Conservation (phyloP, 2,113 vertebrate species). For the Chamaetylas fuelleborni region DNA sequence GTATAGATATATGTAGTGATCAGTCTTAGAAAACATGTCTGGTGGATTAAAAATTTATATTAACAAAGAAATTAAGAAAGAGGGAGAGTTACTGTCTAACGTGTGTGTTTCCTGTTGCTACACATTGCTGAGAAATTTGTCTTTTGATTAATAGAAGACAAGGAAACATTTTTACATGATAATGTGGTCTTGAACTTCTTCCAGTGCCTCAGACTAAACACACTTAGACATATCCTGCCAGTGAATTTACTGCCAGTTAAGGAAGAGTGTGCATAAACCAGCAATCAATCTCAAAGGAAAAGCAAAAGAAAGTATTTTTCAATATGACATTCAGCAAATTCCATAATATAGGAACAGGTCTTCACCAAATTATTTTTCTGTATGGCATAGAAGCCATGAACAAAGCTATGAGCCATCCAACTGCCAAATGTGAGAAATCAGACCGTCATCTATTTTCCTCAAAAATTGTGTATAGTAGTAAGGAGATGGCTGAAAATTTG, state of each 20-base stretch:
- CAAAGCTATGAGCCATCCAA: neutral
- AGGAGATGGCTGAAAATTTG: neutral
- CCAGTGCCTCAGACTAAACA: conserved; percentile 24
- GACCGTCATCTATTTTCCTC: neutral
- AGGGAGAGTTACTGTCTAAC: neutral
- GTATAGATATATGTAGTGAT: neutral
- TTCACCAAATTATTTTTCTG: neutral
- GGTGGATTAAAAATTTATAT: neutral
- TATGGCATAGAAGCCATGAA: neutral
- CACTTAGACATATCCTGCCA: neutral
- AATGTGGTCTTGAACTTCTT: neutral
- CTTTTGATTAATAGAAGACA: neutral
- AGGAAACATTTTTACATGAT: neutral
- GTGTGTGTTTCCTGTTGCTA: neutral
- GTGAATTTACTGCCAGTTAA: neutral
- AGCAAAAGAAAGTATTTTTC: neutral
- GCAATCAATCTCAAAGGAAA: neutral
- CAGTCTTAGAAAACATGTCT: neutral
- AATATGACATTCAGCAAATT: neutral
- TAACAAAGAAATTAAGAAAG: neutral
- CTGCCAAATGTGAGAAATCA: neutral
- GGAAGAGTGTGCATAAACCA: neutral
- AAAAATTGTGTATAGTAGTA: neutral
- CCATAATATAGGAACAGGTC: neutral
- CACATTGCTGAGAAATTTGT: neutral